Conservation (phyloP, 2,888 invertebrate genomes). For the Tenthredo notha region DNA sequence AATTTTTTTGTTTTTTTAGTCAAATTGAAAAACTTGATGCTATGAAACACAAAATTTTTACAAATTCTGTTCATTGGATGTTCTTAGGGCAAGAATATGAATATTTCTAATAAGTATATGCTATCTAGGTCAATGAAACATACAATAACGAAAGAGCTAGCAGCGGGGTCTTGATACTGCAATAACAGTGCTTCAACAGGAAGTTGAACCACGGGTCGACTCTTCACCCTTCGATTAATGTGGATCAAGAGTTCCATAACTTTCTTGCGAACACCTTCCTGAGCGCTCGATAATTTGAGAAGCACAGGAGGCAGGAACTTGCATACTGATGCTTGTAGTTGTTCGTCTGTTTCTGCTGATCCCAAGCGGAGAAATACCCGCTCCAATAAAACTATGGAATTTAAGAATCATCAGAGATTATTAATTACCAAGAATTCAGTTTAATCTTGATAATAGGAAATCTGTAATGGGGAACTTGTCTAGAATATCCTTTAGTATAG, state of each 20-base stretch:
- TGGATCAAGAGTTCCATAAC: conserved; percentile 96
- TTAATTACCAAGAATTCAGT: conserved; percentile 4
- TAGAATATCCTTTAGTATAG: not conserved
- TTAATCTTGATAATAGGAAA: not conserved
- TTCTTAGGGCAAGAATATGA: not conserved
- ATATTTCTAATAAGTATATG: not conserved
- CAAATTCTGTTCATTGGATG: not conserved
- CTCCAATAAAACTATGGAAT: conserved; percentile 88
- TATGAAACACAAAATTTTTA: not conserved
- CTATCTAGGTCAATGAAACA: conserved; percentile 71
- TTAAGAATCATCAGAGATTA: conserved; percentile 55
- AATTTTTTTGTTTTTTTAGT: not conserved
- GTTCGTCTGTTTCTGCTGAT: conserved; percentile 93
- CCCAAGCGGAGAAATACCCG: conserved; percentile 93
- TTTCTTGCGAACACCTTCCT: conserved; percentile 91
- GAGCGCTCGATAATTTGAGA: conserved; percentile 92
- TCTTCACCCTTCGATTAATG: conserved; percentile 93
- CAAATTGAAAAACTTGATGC: not conserved
- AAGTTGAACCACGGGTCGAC: conserved; percentile 89
- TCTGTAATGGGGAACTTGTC: not conserved
- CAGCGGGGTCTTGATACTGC: conserved; percentile 89
- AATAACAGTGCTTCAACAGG: conserved; percentile 91
- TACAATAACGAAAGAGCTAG: conserved; percentile 90
- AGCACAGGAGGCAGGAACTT: conserved; percentile 94
- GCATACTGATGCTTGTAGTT: conserved; percentile 89